These are phyloP conservation scores for Pseudomyrmex flavicornis DNA, from an alignment of 1,140 invertebrate genomes.

Conservation along the genomic window DNA sequence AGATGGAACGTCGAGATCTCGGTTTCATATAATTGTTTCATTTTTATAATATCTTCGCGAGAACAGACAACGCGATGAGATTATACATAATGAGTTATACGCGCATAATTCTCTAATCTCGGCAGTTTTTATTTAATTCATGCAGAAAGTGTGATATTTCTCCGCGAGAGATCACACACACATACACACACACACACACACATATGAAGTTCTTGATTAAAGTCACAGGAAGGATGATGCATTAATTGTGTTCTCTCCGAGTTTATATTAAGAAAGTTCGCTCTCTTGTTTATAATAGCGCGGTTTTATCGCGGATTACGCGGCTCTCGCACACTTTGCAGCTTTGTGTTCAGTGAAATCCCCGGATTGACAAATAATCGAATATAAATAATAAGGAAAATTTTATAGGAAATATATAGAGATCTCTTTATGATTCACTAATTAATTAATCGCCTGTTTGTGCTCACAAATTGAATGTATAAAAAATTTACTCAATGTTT, in stretches of 20 bases:
- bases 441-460: too few species aligned
- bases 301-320: conserved; percentile 33
- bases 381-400: background rate
- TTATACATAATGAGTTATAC: background rate
- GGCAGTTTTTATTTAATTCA: conserved; percentile 3
- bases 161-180: too few species aligned
- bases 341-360: conserved; percentile 38
- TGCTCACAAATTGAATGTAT: too few species aligned
- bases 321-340: conserved; percentile 13
- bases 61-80: background rate
- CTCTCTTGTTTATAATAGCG: conserved; percentile 1
- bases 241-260: conserved; percentile 28
- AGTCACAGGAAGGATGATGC: background rate
- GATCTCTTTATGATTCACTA: too few species aligned
- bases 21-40: too few species aligned
- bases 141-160: too few species aligned
- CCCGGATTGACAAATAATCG: background rate
- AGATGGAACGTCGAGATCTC: background rate
- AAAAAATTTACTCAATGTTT: too few species aligned
- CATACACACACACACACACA: background rate
- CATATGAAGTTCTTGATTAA: conserved; percentile 41
- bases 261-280: conserved; percentile 52
- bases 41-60: too few species aligned
- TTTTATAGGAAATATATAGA: background rate
- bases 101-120: background rate